Conservation (phyloP, 2,797 vertebrate species). For the Myripristis murdjan region DNA sequence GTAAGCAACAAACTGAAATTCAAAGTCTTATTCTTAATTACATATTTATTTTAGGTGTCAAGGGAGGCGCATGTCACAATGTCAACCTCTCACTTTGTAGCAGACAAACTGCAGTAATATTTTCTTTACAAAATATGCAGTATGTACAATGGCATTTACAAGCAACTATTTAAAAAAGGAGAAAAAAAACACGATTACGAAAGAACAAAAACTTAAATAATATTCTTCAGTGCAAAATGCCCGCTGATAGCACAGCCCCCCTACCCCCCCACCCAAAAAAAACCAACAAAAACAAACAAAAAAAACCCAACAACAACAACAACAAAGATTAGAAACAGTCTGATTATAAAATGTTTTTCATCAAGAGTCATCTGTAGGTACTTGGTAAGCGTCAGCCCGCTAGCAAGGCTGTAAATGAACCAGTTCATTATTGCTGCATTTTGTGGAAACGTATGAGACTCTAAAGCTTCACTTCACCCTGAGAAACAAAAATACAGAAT, state of each 20-base stretch:
- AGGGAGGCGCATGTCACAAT: constrained; percentile 44
- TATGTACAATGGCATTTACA: constrained; percentile 84
- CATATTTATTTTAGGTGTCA: constrained; percentile 58
- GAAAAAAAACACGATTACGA: constrained; percentile 53
- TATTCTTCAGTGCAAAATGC: constrained; percentile 81
- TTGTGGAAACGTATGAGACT: constrained; percentile 59
- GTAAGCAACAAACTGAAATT: constrained; percentile 55
- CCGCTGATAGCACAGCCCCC: constrained; percentile 55
- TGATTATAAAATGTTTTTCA: constrained; percentile 58
- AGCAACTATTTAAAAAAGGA: constrained; percentile 66
- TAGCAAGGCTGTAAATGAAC: constrained; percentile 53
- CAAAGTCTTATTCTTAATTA: constrained; percentile 53
- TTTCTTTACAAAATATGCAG: constrained; percentile 81
- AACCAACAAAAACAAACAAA: too few relatives aligned
- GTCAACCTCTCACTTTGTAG: constrained; percentile 51
- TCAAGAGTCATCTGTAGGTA: constrained; percentile 35
- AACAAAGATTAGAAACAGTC: constrained; percentile 57
- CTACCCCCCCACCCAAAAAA: too few relatives aligned
- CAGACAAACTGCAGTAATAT: constrained; percentile 61
- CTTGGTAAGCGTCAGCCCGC: constrained; percentile 39
- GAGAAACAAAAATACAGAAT: constrained; percentile 78
- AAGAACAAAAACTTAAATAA: constrained; percentile 55
- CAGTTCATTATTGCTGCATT: constrained; percentile 83
- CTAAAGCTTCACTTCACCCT: constrained; percentile 83
- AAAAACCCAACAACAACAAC: constrained; percentile 62